Percentiles rank a stretch among this genome's conserved stretches.
Evolutionary conservation across 2,113 vertebrate species (phyloP).

Genomic region (Geococcyx californianus): DNA sequence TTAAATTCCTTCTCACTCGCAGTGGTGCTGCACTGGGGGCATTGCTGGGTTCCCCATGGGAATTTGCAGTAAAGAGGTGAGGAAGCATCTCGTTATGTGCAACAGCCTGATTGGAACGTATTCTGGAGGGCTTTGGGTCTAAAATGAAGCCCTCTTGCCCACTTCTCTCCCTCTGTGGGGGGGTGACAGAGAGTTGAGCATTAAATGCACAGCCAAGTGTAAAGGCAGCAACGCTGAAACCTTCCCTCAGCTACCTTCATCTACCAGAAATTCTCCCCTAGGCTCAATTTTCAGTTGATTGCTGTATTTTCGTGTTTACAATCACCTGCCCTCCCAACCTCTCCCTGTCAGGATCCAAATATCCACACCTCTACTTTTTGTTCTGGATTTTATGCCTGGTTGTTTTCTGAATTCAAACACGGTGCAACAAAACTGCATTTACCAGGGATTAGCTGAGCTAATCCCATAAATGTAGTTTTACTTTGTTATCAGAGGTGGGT

Average conservation of each 20-base stretch:
- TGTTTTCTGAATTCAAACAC: background rate
- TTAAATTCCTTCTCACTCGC: background rate
- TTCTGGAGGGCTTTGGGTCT: background rate
- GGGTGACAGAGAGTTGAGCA: background rate
- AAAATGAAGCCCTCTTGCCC: background rate
- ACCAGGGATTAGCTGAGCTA: slow-evolving; percentile 2
- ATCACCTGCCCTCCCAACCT: background rate
- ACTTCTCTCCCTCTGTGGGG: background rate
- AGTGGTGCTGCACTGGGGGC: background rate
- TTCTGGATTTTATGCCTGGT: background rate
- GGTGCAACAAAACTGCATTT: slow-evolving; percentile 8
- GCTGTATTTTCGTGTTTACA: background rate
- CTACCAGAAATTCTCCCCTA: background rate
- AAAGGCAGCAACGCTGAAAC: background rate
- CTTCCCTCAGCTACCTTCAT: background rate
- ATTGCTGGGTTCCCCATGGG: background rate
- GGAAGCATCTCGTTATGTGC: fast-evolving
- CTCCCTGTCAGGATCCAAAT: background rate
- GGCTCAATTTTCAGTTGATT: background rate
- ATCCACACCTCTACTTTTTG: background rate
- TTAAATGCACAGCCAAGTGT: background rate
- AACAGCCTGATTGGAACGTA: background rate
- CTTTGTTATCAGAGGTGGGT: background rate
- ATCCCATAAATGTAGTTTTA: slow-evolving; percentile 33
- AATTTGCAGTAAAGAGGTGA: background rate